Evolutionary conservation across 2,113 vertebrate species (phyloP).

Genomic region (Melierax canorus): DNA sequence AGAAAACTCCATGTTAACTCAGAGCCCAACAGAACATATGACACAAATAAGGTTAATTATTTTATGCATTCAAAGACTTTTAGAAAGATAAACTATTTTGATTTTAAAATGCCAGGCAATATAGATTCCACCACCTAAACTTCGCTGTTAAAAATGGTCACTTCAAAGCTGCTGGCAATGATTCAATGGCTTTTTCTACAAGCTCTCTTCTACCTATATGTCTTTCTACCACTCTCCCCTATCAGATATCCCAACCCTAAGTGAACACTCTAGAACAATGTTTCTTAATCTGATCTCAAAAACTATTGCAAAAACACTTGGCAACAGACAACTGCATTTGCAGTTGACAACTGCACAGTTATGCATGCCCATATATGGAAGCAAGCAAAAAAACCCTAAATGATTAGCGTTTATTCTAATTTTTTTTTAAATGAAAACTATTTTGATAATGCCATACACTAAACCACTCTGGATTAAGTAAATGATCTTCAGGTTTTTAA

Average conservation of each 20-base stretch:
- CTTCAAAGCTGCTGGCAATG: neutral
- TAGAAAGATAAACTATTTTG: neutral
- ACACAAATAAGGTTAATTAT: neutral
- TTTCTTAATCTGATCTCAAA: neutral
- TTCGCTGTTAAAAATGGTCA: neutral
- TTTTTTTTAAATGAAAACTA: neutral
- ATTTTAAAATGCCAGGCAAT: neutral
- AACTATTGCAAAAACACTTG: neutral
- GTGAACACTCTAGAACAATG: neutral
- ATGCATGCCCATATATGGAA: neutral
- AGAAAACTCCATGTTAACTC: neutral
- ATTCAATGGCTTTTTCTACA: neutral
- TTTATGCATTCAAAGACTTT: neutral
- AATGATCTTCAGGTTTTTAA: neutral
- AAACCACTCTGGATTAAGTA: neutral
- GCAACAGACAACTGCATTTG: neutral
- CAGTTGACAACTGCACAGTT: neutral
- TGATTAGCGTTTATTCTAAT: neutral
- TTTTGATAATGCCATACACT: neutral
- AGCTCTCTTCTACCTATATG: neutral
- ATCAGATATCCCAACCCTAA: neutral
- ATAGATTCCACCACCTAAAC: neutral
- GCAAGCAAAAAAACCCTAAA: neutral
- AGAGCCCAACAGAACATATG: neutral
- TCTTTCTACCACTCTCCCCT: neutral